Evolutionary conservation across 2,797 vertebrate species (phyloP), one percentile per base, ranked within the genome.

Genomic region (Pipistrellus kuhlii): DNA sequence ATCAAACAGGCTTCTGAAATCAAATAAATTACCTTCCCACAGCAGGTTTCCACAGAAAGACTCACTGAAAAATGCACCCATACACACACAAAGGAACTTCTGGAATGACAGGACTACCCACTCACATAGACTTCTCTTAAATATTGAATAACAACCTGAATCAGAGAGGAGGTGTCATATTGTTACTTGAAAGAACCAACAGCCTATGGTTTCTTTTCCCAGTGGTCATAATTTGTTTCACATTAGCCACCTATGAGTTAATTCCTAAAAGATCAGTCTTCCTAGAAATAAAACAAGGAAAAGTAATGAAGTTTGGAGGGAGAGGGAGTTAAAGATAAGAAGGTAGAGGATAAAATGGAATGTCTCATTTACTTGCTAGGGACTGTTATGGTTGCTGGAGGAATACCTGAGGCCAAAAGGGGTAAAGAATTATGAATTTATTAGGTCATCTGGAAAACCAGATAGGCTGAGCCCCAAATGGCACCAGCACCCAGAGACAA

Each of bases 1-100:
- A 89, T 95, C 51, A 89, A 95, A 91, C 38, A 90, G 78, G 18
- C 41, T 82, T 77, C 88, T 92, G 55, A 78, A 96, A 94, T 94
- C 55, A 95, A 30, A 80, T 53, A 87, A 90, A 95, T 77, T 93
- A 90, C 66, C 83, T 92, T 90, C 57, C 92, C 57, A 88, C 21
- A 4, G 51, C 38, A 92, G 44, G 38, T 88, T 85, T 95, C 83
- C 72, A 10, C 41, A 83, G 57, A 91, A 11, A 94, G 69, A 62
- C 85, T 88, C 6, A 20, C 51, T 90, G 84, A 92, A 59, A 89
- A 66, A 72, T 46, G 87, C 75, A 62, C n/a, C 32, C 38, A 51
- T 27, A 46, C 14, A 59, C 7, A 46, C 53, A 53, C 35, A 55
- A 7, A 85, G 27, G 46, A 76, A 59, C 44, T 81, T 87, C 85